Evolutionary conservation across 2,797 vertebrate species (phyloP), one percentile per base, ranked within the genome.

Genomic region (Emydoidea blandingii): DNA sequence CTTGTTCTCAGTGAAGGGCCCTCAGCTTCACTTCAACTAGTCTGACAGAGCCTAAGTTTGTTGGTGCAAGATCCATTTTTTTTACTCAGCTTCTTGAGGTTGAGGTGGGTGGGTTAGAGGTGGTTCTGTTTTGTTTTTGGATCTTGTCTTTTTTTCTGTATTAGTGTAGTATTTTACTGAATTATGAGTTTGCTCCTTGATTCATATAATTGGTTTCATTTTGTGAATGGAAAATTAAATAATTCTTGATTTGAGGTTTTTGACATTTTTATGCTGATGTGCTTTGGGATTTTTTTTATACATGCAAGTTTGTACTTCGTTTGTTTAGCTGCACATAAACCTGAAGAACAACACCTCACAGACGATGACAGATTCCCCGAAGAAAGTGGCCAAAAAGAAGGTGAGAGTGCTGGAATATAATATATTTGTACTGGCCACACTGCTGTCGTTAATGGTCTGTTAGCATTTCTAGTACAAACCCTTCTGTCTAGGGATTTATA

Each of bases 301-400:
- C 25, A 76, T 76, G 2, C 72, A 44, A 25, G 23, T 76, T 76
- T 76, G 41, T 76, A 76, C 25, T 47, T 41, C 12, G 27, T 41
- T 76, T 76, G 41, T 76, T 76, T 47, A 47, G 72, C 37, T 76
- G 41, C 0, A 19, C n/a, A 3, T 65, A n/a, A n/a, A 34, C 5
- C 34, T 65, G 72, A 14, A 44, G 12, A 41, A 25, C 1, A 68
- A 37, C 18, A 9, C 8, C 8, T 5, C 44, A 12, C 29, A 62
- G 59, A 19, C 1, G 18, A 65, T 21, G 4, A n/a, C 4, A 2
- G 6, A n/a, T 5, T 4, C 16, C 15, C 1, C 8, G 34, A n/a
- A 65, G 2, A n/a, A 19, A n/a, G 14, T n/a, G 62, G 8, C 62
- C 11, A 44, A 25, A 44, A 44, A 6, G n/a, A 74, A 74, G 72